A percentile compares a stretch with the other conserved stretches of the same genome.
Conservation (phyloP, 2,797 vertebrate genomes). For the Momotus momota region DNA sequence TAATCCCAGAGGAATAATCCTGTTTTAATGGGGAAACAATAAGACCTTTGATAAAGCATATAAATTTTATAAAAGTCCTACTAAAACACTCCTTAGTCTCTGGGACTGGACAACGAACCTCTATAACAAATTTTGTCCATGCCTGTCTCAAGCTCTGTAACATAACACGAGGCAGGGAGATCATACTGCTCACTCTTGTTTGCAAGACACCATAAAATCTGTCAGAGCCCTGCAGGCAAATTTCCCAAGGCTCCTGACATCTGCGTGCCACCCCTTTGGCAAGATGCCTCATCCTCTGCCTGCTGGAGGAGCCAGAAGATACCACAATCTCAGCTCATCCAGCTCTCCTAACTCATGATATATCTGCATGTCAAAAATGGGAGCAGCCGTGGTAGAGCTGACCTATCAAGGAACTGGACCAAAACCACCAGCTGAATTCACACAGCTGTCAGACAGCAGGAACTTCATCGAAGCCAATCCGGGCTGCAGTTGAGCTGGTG, state of each 20-base stretch:
- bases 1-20: slow-evolving; percentile 27
- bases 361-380: not conserved
- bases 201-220: slow-evolving; percentile 5
- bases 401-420: not conserved
- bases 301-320: not conserved
- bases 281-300: not conserved
- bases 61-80: not conserved
- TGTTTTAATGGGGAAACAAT: slow-evolving; percentile 36
- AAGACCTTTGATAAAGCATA: not conserved
- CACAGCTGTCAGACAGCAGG: not conserved
- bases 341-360: not conserved
- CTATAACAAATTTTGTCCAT: not conserved
- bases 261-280: not conserved
- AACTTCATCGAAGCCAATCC: not conserved
- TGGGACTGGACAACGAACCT: not conserved
- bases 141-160: not conserved
- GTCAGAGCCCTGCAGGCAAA: not conserved
- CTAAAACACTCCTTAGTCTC: not conserved
- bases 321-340: not conserved
- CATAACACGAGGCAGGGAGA: not conserved
- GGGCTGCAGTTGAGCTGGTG: not conserved
- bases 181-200: not conserved
- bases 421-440: not conserved
- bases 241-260: not conserved
- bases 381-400: not conserved